Conservation (phyloP, 2,797 vertebrate genomes). For the Phoeniculus purpureus region DNA sequence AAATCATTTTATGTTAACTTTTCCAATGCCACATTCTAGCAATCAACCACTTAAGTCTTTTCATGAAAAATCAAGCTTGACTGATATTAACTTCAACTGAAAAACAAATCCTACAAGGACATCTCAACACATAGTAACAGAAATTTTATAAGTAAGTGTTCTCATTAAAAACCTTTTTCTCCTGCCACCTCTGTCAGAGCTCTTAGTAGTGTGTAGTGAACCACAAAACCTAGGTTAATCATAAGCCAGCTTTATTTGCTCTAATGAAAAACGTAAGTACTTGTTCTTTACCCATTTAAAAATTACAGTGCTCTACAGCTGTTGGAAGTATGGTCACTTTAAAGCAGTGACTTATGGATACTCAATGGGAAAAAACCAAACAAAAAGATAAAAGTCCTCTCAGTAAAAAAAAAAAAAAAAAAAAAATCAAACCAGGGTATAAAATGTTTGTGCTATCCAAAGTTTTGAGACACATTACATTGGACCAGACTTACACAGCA, state of each 20-base stretch:
- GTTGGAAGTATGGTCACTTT: not conserved
- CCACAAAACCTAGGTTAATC: conserved; percentile 6
- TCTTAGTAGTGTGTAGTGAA: not conserved
- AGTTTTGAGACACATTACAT: not conserved
- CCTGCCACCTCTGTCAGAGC: not conserved
- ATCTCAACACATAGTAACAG: not conserved
- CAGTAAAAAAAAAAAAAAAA: not conserved
- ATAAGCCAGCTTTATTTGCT: not conserved
- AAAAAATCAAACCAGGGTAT: not conserved
- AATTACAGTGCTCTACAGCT: not conserved
- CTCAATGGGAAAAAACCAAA: not conserved
- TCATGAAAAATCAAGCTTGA: not conserved
- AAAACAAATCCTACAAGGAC: not conserved
- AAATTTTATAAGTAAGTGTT: conserved; percentile 17
- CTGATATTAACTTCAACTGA: not conserved
- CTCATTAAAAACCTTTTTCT: not conserved
- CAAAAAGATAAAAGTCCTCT: not conserved
- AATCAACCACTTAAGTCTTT: not conserved
- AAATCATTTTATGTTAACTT: not conserved
- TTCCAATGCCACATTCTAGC: not conserved
- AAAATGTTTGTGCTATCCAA: not conserved
- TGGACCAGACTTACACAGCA: not conserved
- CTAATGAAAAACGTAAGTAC: not conserved
- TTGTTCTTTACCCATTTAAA: not conserved
- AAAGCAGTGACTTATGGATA: not conserved